Evolutionary conservation across 2,113 vertebrate genomes (phyloP), one percentile per base, ranked within the genome.

Genomic region (Lepus timidus): DNA sequence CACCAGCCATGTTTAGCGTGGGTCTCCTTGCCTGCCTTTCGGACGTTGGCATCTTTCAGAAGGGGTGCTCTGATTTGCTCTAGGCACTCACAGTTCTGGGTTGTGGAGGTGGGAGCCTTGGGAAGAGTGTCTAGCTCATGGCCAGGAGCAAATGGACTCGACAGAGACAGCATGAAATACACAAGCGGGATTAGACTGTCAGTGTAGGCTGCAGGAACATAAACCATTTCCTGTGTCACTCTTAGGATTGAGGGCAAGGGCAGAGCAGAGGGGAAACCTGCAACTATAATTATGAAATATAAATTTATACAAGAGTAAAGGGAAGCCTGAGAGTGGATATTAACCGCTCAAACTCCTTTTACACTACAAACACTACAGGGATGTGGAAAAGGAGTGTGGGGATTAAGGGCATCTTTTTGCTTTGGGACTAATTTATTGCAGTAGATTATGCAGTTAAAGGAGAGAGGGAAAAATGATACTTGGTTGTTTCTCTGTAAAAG

Each of bases 191-290:
- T 97, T 96, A 96, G 88, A 91, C 92, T 95, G 88, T 97, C 96
- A 84, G 75, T 36, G 62, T 22, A 58, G 75, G 67, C 83, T 0
- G 0, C 86, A 67, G 95, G 95, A 65, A 70, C 85, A 91, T 94
- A 97, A 97, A 97, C 55, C 68, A 95, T 95, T 87, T 96, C 86
- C 51, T 62, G n/a, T 85, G 88, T 94, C 91, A 23, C 71, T 78
- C 51, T 73, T 62, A 39, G 83, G 71, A 91, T 89, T 0, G 1
- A 61, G 97, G 96, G 91, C 95, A 97, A 80, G 73, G 44, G 62
- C 20, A 85, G 97, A 95, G 96, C 95, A 93, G 89, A 95, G 94
- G 93, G 62, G 93, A 94, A 88, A 36, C 62, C 79, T 96, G 93
- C 20, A 88, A 90, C 67, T 79, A 58, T 85, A 90, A 97, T 96